These are phyloP conservation scores for Asarcornis scutulata DNA, from an alignment of 2,113 vertebrate species.

Conservation along the genomic window DNA sequence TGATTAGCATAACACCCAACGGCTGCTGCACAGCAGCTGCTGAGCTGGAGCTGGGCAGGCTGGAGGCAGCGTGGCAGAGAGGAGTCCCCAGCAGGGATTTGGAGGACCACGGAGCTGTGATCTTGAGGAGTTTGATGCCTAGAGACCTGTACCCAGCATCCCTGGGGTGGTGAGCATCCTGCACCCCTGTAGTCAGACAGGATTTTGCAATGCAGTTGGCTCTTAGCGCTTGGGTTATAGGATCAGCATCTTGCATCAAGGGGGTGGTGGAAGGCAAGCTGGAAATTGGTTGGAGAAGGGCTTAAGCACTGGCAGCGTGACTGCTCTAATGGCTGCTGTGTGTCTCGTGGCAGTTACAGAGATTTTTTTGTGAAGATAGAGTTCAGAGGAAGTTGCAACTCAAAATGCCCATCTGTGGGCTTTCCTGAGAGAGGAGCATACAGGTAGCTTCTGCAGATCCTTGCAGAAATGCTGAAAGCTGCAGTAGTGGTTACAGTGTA, in stretches of 20 bases:
- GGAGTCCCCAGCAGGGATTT: background rate
- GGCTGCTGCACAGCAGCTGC: conserved; percentile 30
- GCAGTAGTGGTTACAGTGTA: background rate
- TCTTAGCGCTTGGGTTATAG: fast-evolving
- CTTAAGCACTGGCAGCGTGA: background rate
- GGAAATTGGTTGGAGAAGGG: background rate
- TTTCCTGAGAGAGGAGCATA: background rate
- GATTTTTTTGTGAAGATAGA: background rate
- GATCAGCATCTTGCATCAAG: fast-evolving
- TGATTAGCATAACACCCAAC: conserved; percentile 66
- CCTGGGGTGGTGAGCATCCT: background rate
- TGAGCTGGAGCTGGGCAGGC: background rate
- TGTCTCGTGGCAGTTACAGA: background rate
- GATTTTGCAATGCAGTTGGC: fast-evolving
- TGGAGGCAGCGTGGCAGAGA: background rate
- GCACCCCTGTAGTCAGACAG: fast-evolving
- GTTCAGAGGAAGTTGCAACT: background rate
- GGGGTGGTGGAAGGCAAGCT: background rate
- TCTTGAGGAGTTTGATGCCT: background rate
- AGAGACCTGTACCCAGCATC: background rate
- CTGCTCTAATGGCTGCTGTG: background rate
- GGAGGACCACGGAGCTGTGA: background rate
- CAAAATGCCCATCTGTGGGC: fast-evolving
- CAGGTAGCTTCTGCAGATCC: background rate
- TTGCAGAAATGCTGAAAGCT: background rate